These are phyloP conservation scores for Lithobius niger DNA, from an alignment of 1,140 invertebrate genomes.

Conservation along the genomic window DNA sequence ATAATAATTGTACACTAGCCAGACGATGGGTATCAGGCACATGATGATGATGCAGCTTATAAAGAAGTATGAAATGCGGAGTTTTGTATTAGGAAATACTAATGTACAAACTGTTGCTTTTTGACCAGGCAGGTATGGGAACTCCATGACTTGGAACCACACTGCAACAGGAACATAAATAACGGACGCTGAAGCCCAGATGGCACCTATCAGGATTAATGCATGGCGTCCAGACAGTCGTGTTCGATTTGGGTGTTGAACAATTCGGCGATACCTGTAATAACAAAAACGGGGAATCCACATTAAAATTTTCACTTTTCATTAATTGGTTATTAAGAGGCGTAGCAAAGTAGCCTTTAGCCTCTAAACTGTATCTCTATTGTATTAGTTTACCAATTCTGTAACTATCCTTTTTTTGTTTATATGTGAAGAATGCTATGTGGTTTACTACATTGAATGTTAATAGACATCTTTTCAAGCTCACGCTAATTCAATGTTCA, in stretches of 20 bases:
- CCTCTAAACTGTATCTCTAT: too few species aligned
- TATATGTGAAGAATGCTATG: too few species aligned
- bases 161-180: neutral
- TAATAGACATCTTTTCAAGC: too few species aligned
- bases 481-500: too few species aligned
- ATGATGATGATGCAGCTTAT: neutral
- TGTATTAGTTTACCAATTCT: too few species aligned
- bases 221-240: neutral
- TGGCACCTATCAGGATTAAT: neutral
- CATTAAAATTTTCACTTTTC: too few species aligned
- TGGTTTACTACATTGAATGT: too few species aligned
- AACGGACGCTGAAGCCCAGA: neutral
- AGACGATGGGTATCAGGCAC: neutral
- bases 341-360: too few species aligned
- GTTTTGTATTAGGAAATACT: neutral
- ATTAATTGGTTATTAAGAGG: too few species aligned
- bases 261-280: neutral
- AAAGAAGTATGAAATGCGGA: neutral
- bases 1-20: constrained; percentile 3
- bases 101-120: constrained; percentile 4
- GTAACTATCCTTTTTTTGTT: too few species aligned
- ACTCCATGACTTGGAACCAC: neutral
- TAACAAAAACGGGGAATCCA: neutral
- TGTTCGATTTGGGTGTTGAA: neutral
- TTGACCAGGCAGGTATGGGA: neutral